Evolutionary conservation across 1,140 invertebrate genomes (phyloP).

Genomic region (Ditylenchus dipsaci): DNA sequence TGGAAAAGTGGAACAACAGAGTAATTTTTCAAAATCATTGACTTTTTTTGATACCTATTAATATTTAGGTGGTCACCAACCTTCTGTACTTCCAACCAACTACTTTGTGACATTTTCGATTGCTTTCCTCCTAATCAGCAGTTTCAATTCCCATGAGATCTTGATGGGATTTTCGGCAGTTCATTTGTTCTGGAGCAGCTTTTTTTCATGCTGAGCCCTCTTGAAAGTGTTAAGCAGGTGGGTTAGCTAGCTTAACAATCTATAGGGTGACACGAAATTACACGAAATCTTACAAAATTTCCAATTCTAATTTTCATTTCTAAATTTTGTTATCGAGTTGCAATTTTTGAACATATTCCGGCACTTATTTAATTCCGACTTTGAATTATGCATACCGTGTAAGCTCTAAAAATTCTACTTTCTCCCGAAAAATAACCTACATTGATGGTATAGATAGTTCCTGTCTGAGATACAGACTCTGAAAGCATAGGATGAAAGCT

Average conservation of each 20-base stretch:
- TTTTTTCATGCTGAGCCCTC: conserved; percentile 19
- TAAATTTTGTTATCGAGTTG: not conserved
- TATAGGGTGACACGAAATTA: too few species aligned
- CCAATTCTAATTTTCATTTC: not conserved
- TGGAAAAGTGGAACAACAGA: conserved; percentile 76
- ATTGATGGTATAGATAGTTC: too few species aligned
- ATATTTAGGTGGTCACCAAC: conserved; percentile 75
- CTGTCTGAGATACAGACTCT: too few species aligned
- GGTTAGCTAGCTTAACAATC: not conserved
- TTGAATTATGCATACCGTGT: too few species aligned
- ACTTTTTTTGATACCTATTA: conserved; percentile 26
- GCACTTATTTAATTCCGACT: not conserved
- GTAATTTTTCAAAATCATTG: conserved; percentile 58
- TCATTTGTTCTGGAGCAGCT: conserved; percentile 8
- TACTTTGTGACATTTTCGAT: conserved; percentile 71
- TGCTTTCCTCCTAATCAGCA: conserved; percentile 66
- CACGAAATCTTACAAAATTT: too few species aligned
- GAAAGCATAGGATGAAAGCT: too few species aligned
- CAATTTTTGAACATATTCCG: not conserved
- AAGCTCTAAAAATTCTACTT: too few species aligned
- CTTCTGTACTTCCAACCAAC: conserved; percentile 82
- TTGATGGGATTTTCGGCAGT: conserved; percentile 27
- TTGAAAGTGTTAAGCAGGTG: conserved; percentile 17
- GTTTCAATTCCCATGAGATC: conserved; percentile 34
- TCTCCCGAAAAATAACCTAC: too few species aligned